Evolutionary conservation across 2,113 vertebrate species (phyloP), one percentile per base, ranked within the genome.

Genomic region (Rattus rattus): DNA sequence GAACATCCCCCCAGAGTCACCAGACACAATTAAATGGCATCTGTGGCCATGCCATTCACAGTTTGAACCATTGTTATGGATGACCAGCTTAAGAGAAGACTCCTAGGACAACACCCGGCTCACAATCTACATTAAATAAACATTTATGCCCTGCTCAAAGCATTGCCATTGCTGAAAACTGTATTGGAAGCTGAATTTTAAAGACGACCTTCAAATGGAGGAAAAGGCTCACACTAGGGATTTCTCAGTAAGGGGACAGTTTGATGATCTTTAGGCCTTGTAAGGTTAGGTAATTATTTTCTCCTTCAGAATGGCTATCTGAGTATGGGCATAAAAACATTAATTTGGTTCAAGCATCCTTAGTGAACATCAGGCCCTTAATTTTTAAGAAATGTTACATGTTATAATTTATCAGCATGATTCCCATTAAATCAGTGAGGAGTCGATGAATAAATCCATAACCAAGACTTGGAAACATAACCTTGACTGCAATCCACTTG

Each of bases 371-470:
- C 84, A 95, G 72, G 30, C 33, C 80, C 70, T 93, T 95, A 93
- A 90, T 92, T 97, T 65, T 13, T 10, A 90, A 87, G 80, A 93
- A 94, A 75, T 39, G 28, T 49, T 94, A 90, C 85, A 36, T 20
- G 6, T 83, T 96, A 8, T 96, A 95, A 96, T 92, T 96, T 85
- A 79, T 81, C 69, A 81, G 73, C 83, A 65, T 95, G 93, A 90
- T 88, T 93, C 84, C 90, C 90, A 88, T 96, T 95, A 94, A 96
- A 70, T 96, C 96, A 61, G 88, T 63, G 79, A 76, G 70, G 93
- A 88, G 75, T 91, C 92, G 79, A 70, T 88, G 94, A 96, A 96
- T 94, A 96, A 96, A 94, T 93, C 73, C 67, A 88, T 73, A 88
- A 2, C 39, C 52, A 96, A 84, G 84, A 43, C 20, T 96, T 96